These are phyloP conservation scores for Hoplodrina ambigua DNA, from an alignment of 2,888 invertebrate genomes.

Conservation along the genomic window DNA sequence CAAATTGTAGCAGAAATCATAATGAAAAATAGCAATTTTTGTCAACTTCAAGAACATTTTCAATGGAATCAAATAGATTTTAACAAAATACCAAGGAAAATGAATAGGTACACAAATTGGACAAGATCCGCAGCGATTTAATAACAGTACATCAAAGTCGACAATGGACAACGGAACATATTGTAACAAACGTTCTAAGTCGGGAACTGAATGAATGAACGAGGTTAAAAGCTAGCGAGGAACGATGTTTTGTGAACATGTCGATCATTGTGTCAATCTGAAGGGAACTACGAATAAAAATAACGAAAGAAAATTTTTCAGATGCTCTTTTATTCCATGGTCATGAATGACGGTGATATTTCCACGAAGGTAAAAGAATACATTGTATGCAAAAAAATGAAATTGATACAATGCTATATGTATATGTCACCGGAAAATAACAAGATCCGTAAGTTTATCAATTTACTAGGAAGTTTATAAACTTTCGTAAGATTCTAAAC, in stretches of 20 bases:
- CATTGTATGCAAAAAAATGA: not conserved
- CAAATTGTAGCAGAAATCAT: too few species aligned
- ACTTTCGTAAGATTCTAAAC: too few species aligned
- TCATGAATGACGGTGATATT: not conserved
- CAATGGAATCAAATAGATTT: conserved; percentile 33
- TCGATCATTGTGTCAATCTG: conserved; percentile 79
- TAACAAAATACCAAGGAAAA: conserved; percentile 42
- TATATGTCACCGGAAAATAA: too few species aligned
- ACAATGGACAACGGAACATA: conserved; percentile 72
- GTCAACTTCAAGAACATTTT: conserved; percentile 16
- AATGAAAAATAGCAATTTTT: too few species aligned
- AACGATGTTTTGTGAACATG: conserved; percentile 83
- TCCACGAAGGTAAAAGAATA: not conserved
- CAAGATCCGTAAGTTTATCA: too few species aligned
- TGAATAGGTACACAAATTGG: conserved; percentile 55
- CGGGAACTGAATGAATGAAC: conserved; percentile 78
- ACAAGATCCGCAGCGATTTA: conserved; percentile 67
- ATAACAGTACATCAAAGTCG: conserved; percentile 75
- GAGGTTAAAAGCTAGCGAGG: conserved; percentile 85
- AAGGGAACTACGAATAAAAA: conserved; percentile 58
- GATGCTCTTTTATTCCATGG: conserved; percentile 9
- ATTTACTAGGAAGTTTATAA: too few species aligned
- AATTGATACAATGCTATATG: not conserved
- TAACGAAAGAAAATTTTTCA: conserved; percentile 15
- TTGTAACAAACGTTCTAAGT: conserved; percentile 78